These are phyloP conservation scores for Leontocebus nigricollis DNA, from an alignment of 2,797 vertebrate genomes.

Conservation along the genomic window DNA sequence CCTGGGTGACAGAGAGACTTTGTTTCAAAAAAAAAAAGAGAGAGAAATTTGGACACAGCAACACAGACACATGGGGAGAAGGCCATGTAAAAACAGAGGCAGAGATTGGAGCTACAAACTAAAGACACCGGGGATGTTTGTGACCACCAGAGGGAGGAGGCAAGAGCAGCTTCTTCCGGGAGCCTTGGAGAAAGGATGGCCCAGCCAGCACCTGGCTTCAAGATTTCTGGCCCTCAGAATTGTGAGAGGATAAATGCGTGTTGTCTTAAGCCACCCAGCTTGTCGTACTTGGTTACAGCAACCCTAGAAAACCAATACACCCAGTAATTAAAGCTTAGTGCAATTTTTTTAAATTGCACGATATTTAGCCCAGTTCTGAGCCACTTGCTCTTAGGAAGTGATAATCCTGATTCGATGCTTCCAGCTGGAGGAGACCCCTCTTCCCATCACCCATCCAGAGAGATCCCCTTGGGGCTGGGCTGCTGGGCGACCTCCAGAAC, in stretches of 20 bases:
- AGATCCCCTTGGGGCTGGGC: neutral
- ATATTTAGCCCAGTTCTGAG: neutral
- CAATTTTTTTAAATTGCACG: neutral
- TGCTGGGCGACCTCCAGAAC: neutral
- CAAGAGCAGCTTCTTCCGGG: rapidly evolving
- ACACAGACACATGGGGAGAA: neutral
- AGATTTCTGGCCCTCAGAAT: neutral
- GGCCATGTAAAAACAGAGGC: neutral
- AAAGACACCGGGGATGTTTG: rapidly evolving
- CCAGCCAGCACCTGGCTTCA: rapidly evolving
- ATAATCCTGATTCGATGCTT: neutral
- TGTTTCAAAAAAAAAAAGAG: no score
- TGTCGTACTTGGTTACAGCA: neutral
- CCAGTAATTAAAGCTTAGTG: neutral
- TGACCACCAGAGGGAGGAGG: neutral
- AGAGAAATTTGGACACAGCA: neutral
- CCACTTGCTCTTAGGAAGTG: neutral
- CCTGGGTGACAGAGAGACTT: no score
- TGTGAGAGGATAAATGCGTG: no score
- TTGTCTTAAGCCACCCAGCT: neutral
- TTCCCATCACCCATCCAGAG: neutral
- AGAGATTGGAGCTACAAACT: neutral
- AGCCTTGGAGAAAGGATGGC: rapidly evolving
- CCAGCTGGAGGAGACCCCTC: neutral
- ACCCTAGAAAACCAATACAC: neutral